phyloP scores from a whole-genome alignment of 92 coral and sea anemone genomes.

The Diadumene lineata region DNA sequence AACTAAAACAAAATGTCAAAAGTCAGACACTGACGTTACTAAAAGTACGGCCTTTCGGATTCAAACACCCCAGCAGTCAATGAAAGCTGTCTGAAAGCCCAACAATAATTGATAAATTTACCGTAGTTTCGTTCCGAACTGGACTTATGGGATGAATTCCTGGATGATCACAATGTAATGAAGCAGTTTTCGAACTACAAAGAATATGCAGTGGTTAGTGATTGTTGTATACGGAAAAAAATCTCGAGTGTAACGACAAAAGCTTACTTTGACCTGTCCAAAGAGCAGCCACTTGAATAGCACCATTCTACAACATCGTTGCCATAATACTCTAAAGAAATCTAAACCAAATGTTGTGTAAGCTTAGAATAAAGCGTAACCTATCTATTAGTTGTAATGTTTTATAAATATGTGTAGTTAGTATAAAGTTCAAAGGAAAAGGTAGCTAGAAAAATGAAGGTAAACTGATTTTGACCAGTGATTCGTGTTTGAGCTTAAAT shows the following conservation, averaged over 20 bases:
- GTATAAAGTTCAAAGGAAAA: background rate
- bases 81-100: background rate
- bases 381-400: too few relatives aligned
- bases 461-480: background rate
- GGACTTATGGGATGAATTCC: slow-evolving; percentile 61
- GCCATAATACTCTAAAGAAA: slow-evolving; percentile 45
- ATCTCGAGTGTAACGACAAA: too few relatives aligned
- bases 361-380: too few relatives aligned
- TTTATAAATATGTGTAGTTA: too few relatives aligned
- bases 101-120: background rate
- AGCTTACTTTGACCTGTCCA: slow-evolving; percentile 49
- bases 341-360: too few relatives aligned
- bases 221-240: too few relatives aligned
- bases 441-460: background rate
- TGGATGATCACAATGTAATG: slow-evolving; percentile 34
- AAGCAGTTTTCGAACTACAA: slow-evolving; percentile 23
- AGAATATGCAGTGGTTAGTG: too few relatives aligned
- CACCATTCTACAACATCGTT: slow-evolving; percentile 49
- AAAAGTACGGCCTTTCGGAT: too few relatives aligned
- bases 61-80: too few relatives aligned
- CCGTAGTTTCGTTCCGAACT: slow-evolving; percentile 17
- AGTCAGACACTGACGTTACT: too few relatives aligned
- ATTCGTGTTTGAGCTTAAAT: too few relatives aligned
- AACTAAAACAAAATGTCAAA: too few relatives aligned
- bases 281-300: slow-evolving; percentile 31